These are phyloP conservation scores for Solea solea DNA, from an alignment of 2,113 vertebrate species.

Conservation along the genomic window DNA sequence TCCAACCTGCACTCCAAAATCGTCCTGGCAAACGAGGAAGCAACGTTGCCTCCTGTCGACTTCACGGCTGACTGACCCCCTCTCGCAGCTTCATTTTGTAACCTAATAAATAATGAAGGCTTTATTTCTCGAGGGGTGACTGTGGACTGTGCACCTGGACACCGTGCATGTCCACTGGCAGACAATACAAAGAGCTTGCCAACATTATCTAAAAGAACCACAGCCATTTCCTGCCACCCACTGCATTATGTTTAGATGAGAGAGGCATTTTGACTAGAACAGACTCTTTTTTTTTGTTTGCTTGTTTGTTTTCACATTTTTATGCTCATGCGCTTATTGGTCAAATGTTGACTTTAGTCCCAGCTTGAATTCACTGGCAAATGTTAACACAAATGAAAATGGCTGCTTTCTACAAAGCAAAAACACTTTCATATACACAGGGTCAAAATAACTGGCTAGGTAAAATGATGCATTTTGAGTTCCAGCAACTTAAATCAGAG, in stretches of 20 bases:
- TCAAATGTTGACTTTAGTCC: slow-evolving; percentile 21
- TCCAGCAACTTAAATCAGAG: neutral
- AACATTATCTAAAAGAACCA: slow-evolving; percentile 38
- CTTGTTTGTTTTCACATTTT: neutral
- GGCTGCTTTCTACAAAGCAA: slow-evolving; percentile 1
- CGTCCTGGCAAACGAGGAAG: slow-evolving; percentile 55
- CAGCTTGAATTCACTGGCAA: slow-evolving; percentile 16
- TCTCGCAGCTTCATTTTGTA: slow-evolving; percentile 61
- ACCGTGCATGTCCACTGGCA: slow-evolving; percentile 51
- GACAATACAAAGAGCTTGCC: slow-evolving; percentile 31
- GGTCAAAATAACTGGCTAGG: neutral
- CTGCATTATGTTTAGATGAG: slow-evolving; percentile 38
- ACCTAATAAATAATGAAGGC: slow-evolving; percentile 75
- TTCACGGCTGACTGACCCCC: slow-evolving; percentile 58
- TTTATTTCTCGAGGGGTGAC: slow-evolving; percentile 64
- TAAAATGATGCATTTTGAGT: slow-evolving; percentile 1
- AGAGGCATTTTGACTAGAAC: slow-evolving; percentile 37
- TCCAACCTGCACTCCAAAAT: slow-evolving; percentile 39
- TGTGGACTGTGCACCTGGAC: slow-evolving; percentile 63
- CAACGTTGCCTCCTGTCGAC: slow-evolving; percentile 54
- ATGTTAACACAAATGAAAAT: neutral
- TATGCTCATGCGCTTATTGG: neutral
- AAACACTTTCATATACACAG: neutral
- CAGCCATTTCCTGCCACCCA: slow-evolving; percentile 32
- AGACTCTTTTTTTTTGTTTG: neutral